These are phyloP conservation scores for Magallana nippona DNA, from an alignment of 2,888 invertebrate species.

Conservation along the genomic window DNA sequence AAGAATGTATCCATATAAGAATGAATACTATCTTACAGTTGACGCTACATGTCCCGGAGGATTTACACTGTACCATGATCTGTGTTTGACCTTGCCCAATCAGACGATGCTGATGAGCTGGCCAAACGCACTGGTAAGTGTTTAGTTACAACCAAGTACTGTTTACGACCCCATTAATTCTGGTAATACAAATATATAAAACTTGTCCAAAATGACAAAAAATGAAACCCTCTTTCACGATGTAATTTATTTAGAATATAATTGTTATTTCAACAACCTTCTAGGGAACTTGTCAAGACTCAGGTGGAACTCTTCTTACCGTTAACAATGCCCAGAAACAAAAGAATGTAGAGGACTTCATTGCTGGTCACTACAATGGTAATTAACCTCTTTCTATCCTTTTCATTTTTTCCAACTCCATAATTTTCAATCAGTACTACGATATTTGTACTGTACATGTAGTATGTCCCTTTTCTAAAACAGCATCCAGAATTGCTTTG, in stretches of 20 bases:
- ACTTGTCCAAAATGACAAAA: too few species aligned
- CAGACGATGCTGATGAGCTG: neutral
- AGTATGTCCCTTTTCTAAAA: too few species aligned
- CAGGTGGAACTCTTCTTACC: neutral
- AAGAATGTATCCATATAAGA: too few species aligned
- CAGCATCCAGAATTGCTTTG: neutral
- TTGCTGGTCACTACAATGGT: neutral
- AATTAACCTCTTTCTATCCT: neutral
- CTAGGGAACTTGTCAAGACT: constrained; percentile 9
- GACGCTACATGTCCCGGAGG: neutral
- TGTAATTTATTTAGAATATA: too few species aligned
- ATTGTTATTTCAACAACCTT: neutral
- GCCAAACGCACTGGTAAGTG: constrained; percentile 16
- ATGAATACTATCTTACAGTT: neutral
- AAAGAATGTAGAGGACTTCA: neutral
- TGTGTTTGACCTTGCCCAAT: neutral
- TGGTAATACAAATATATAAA: too few species aligned
- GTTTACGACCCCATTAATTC: too few species aligned
- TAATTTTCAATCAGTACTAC: too few species aligned
- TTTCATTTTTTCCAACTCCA: too few species aligned
- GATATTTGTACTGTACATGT: too few species aligned
- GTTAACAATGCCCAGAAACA: neutral
- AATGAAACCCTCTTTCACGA: too few species aligned
- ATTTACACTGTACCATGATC: neutral
- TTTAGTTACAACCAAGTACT: neutral